phyloP scores from a whole-genome alignment of 2,797 vertebrate genomes.

The Picus viridis region DNA sequence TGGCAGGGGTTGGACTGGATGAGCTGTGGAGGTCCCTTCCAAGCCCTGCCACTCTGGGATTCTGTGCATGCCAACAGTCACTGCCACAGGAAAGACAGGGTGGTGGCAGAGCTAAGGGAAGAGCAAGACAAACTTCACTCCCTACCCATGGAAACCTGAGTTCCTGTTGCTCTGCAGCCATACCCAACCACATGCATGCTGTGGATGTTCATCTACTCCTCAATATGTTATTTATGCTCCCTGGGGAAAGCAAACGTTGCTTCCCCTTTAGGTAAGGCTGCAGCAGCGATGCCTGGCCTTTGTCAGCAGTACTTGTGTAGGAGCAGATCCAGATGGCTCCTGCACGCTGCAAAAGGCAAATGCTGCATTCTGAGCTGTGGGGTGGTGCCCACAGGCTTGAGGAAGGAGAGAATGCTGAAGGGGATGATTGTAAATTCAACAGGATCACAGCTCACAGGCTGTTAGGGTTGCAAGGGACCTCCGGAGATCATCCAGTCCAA shows the following conservation, averaged over 20 bases:
- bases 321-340: constrained; percentile 64
- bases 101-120: not conserved
- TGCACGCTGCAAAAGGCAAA: constrained; percentile 61
- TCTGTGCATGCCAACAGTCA: not conserved
- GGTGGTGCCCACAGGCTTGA: not conserved
- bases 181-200: not conserved
- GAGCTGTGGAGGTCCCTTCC: too few relatives aligned
- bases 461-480: too few relatives aligned
- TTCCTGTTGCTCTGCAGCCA: not conserved
- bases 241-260: constrained; percentile 59
- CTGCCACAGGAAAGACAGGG: not conserved
- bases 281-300: constrained; percentile 57
- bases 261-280: constrained; percentile 45
- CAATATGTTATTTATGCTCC: constrained; percentile 71
- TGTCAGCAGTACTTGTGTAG: constrained; percentile 70
- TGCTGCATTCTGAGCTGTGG: constrained; percentile 31
- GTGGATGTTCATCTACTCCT: constrained; percentile 60
- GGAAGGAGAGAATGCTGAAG: not conserved
- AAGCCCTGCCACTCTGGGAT: not conserved
- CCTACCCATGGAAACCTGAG: not conserved
- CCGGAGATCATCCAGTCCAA: too few relatives aligned
- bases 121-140: not conserved
- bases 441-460: too few relatives aligned
- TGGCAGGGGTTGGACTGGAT: too few relatives aligned
- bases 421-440: not conserved